Evolutionary conservation across 2,888 invertebrate genomes (phyloP).

Genomic region (Bellardia pandia): DNA sequence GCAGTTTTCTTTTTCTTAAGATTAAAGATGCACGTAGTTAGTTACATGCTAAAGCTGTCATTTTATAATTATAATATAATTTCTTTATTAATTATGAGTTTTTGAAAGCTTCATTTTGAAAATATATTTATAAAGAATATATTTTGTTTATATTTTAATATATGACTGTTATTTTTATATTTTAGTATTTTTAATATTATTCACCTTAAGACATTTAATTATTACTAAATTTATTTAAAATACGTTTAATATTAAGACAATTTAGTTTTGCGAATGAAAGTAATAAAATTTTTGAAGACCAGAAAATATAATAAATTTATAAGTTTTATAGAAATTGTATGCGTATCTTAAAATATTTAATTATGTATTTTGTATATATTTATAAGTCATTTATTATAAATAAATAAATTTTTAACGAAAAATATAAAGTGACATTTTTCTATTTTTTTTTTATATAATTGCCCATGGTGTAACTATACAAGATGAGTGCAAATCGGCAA

Average conservation of each 20-base stretch:
- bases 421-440: background rate
- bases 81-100: background rate
- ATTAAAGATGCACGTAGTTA: background rate
- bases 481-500: too few species aligned
- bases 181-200: constrained; percentile 62
- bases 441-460: too few species aligned
- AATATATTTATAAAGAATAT: background rate
- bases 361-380: constrained; percentile 62
- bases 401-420: constrained; percentile 52
- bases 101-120: background rate
- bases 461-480: too few species aligned
- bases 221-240: constrained; percentile 56
- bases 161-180: constrained; percentile 68
- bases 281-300: constrained; percentile 6
- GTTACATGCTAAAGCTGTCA: too few species aligned
- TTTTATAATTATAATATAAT: background rate
- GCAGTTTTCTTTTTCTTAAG: constrained; percentile 5
- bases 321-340: background rate
- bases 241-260: constrained; percentile 21
- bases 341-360: constrained; percentile 20
- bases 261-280: background rate
- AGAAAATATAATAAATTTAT: background rate
- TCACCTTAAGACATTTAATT: constrained; percentile 37
- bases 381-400: constrained; percentile 56
- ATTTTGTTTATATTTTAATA: constrained; percentile 36